Evolutionary conservation across 2,113 vertebrate genomes (phyloP), one percentile per base, ranked within the genome.

Genomic region (Pterocles orientalis): DNA sequence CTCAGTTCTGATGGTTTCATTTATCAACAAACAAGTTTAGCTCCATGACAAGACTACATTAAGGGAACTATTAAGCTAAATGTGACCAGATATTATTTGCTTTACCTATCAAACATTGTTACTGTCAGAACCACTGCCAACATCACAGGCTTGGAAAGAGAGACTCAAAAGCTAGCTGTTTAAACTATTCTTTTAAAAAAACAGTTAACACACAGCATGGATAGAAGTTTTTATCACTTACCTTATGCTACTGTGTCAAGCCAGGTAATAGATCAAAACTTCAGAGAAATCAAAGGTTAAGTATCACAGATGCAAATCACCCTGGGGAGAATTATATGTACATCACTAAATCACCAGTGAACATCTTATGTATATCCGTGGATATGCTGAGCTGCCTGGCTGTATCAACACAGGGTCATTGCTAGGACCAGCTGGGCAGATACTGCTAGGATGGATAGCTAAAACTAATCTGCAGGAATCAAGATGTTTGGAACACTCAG

Each of bases 101-200:
- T 94, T 91, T 77, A 77, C 58, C 78, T 64, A 57, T 88, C 89
- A 83, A 64, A 95, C 94, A 24, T 47, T 76, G 56, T 92, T 81
- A 94, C 50, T 79, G 31, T 88, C 87, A 93, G 84, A 96, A 89
- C 36, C 34, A 68, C 29, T n/a, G 25, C 36, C 41, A 94, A 47
- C 41, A 62, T 14, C 41, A 58, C 28, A 58, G 62, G 36, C 66
- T 90, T 68, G 47, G 29, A 69, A 78, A 85, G 17, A 82, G 4
- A 92, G 51, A 64, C 73, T 47, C 66, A 68, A 71, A 90, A 71
- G 33, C 39, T 79, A 9, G 9, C 62, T 85, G 36, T 34, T 83
- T 23, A 66, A 90, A 71, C 56, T 56, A 11, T 60, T 73, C 7
- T 75, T 84, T 72, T 28, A 45, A 50, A 93, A 85, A 61, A 23